Conservation (phyloP, 2,113 vertebrate genomes). For the pig (Sus scrofa) region T2T-Sscrofa CM000829.6:22705501-22706000, state of each 20-base stretch:
- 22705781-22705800: neutral
- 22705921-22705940: neutral
- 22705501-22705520: neutral
- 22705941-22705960: neutral
- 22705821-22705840: neutral
- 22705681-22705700: no score
- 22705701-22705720: no score
- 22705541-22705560: neutral
- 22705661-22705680: no score
- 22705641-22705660: no score
- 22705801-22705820: neutral
- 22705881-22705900: neutral
- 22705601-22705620: no score
- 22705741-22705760: no score
- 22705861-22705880: constrained; percentile 40
- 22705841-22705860: neutral
- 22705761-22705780: no score
- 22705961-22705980: neutral
- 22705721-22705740: no score
- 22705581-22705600: no score
- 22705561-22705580: no score
- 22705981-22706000: neutral
- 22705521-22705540: neutral
- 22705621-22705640: no score
- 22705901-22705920: neutral